These are phyloP conservation scores for Enhydra lutris DNA, from an alignment of 2,113 vertebrate genomes.

Conservation along the genomic window DNA sequence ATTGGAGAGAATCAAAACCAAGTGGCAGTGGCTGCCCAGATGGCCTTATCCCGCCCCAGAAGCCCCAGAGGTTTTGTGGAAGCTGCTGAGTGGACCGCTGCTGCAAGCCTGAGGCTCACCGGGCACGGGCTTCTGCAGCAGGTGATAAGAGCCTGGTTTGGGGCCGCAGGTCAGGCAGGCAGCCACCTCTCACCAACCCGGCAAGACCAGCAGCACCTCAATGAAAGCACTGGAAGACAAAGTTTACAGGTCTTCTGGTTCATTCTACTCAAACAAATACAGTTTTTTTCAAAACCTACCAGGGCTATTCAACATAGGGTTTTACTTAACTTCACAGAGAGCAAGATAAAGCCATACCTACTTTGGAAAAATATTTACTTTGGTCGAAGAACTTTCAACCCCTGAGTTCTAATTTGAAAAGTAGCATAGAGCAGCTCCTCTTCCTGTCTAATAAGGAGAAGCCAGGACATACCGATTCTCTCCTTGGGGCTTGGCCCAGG, in stretches of 20 bases:
- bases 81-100: background rate
- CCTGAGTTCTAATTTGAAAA: background rate
- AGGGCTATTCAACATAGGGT: background rate
- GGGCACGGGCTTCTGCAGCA: background rate
- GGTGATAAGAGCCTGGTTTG: background rate
- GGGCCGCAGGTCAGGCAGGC: background rate
- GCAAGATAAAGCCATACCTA: background rate
- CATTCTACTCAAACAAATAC: background rate
- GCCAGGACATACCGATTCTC: background rate
- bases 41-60: background rate
- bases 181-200: background rate
- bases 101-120: background rate
- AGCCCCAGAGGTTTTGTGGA: background rate
- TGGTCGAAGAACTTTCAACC: background rate
- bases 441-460: background rate
- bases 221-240: background rate
- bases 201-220: background rate
- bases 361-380: conserved; percentile 24
- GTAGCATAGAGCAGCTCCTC: background rate
- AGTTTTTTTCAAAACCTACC: background rate
- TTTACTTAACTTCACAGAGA: background rate
- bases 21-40: background rate
- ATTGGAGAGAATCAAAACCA: background rate
- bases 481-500: background rate
- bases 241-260: background rate